Percentiles rank a stretch among this genome's conserved stretches.
These are phyloP conservation scores for Polydrusus cervinus DNA, from an alignment of 2,888 invertebrate species.

Conservation along the genomic window DNA sequence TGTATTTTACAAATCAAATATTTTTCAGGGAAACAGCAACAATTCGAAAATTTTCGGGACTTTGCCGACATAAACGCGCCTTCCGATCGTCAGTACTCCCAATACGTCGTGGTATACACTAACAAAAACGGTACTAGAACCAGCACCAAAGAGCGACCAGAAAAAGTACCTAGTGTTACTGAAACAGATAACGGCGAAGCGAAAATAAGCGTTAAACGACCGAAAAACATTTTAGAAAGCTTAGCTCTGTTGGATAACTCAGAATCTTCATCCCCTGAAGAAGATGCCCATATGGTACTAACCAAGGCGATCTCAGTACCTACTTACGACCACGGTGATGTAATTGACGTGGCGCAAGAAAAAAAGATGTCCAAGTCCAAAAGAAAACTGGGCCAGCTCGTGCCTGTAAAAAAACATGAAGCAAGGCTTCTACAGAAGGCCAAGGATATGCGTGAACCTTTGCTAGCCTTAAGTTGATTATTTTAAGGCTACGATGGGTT, in stretches of 20 bases:
- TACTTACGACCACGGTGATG: constrained; percentile 46
- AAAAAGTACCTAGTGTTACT: constrained; percentile 66
- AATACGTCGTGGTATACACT: constrained; percentile 88
- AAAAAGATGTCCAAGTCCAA: constrained; percentile 77
- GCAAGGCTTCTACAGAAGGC: constrained; percentile 70
- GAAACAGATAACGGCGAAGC: constrained; percentile 64
- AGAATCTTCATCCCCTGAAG: background rate
- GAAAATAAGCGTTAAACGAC: constrained; percentile 62
- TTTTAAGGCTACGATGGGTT: constrained; percentile 7
- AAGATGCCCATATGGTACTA: constrained; percentile 35
- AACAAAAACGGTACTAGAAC: constrained; percentile 81
- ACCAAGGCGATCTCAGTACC: constrained; percentile 32
- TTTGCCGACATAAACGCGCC: constrained; percentile 89
- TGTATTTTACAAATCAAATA: too few species aligned
- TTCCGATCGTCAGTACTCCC: constrained; percentile 84
- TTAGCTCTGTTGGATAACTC: constrained; percentile 81
- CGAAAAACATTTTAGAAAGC: constrained; percentile 88
- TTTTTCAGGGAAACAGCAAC: constrained; percentile 80
- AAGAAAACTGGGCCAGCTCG: constrained; percentile 76
- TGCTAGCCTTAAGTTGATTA: constrained; percentile 78
- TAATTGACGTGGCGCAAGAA: constrained; percentile 58
- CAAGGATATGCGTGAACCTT: constrained; percentile 76
- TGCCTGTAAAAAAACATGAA: constrained; percentile 74
- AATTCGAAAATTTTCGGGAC: constrained; percentile 92
- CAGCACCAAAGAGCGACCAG: constrained; percentile 65